Evolutionary conservation across 2,888 invertebrate genomes (phyloP), one percentile per base, ranked within the genome.

Genomic region (Nemurella pictetii): DNA sequence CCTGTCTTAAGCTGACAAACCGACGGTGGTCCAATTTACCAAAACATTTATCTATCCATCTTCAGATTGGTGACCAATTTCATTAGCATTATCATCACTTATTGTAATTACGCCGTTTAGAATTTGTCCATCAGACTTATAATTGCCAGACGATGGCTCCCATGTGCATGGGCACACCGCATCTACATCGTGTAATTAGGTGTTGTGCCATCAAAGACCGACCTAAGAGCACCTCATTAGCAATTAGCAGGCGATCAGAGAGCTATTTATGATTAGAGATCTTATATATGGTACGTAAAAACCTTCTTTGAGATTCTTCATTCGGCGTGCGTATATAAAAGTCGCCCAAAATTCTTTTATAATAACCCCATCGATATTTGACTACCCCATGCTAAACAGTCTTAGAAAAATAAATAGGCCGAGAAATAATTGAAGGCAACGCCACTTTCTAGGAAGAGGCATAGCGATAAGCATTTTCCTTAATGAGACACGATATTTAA

Each of bases 1-100:
- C 78, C 78, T 78, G 78, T 78, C 78, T 78, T 78, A 30, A 29
- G 29, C 30, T n/a, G 30, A 29, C 29, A 78, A 30, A 78, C 5
- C n/a, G 78, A 30, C 78, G 55, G 55, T 55, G 55, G 55, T 55
- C 55, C 55, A 55, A 55, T 55, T 55, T 55, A 55, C 55, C 9
- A 55, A 55, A 55, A 55, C 55, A 55, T 20, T 55, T 55, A 55
- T 55, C 55, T 55, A 7, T 55, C 55, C 20, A 7, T 55, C 55
- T 55, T 55, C 55, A 55, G 9, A 20, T 55, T 55, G 55, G 55
- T 55, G 55, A 55, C 55, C 55, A 55, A 55, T 55, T 55, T 55
- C 55, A 55, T 55, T 55, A 55, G 55, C 55, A 55, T 55, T 55
- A 55, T 3, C 55, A 55, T 55, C 55, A 55, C 15, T 2, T 55